phyloP scores from a whole-genome alignment of 2,797 vertebrate genomes.

The Mormyrus hasselquistii region DNA sequence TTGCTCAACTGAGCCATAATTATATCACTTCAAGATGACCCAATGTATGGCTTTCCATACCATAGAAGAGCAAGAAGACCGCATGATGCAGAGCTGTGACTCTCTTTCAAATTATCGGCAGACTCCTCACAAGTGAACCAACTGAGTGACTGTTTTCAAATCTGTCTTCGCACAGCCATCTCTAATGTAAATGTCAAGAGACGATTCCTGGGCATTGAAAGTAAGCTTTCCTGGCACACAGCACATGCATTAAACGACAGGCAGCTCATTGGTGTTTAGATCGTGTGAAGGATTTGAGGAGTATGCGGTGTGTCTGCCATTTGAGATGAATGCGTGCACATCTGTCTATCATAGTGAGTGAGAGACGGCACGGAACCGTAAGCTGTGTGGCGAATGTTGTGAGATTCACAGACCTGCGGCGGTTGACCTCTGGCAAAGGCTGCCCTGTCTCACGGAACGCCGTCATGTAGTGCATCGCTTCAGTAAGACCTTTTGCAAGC shows the following conservation, averaged over 20 bases:
- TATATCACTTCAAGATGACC: background rate
- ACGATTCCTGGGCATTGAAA: background rate
- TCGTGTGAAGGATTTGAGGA: background rate
- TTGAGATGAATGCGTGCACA: conserved; percentile 33
- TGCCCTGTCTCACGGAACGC: background rate
- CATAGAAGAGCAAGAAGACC: background rate
- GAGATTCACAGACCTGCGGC: background rate
- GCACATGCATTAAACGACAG: background rate
- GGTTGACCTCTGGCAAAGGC: background rate
- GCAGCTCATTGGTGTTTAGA: background rate
- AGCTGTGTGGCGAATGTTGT: background rate
- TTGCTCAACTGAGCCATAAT: background rate
- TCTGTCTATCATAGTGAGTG: conserved; percentile 10
- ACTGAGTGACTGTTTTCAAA: background rate
- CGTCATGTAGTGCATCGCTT: background rate
- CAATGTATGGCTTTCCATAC: background rate
- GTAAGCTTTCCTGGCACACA: background rate
- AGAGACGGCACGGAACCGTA: background rate
- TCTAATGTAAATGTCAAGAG: background rate
- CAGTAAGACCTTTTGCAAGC: background rate
- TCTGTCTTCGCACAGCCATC: background rate
- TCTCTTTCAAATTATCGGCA: background rate
- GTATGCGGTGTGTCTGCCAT: conserved; percentile 5
- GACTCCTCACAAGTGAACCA: background rate
- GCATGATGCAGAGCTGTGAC: background rate